Evolutionary conservation across 2,113 vertebrate species (phyloP).

Genomic region (Halichoerus grypus): DNA sequence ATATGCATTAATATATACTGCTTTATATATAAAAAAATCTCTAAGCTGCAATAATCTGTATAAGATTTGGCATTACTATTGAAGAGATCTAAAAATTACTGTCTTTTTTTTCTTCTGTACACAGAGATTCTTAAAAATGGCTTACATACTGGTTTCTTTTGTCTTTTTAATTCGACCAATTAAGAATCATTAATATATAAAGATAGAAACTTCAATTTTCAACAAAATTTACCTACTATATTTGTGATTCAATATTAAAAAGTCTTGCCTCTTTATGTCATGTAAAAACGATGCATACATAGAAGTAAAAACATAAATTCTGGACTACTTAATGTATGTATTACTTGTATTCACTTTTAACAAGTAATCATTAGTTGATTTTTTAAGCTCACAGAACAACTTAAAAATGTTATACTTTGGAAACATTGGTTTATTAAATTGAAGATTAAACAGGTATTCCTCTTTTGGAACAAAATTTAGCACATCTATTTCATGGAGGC

Average conservation of each 20-base stretch:
- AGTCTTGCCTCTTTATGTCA: neutral
- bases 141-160: neutral
- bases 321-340: neutral
- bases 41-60: neutral
- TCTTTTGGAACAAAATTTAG: neutral
- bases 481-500: neutral
- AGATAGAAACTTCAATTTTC: neutral
- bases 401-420: neutral
- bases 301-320: neutral
- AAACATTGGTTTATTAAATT: neutral
- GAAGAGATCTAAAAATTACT: neutral
- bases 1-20: neutral
- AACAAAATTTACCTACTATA: neutral
- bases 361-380: neutral
- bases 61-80: neutral
- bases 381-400: neutral
- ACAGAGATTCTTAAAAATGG: neutral
- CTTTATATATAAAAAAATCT: neutral
- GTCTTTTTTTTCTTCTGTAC: neutral
- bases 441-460: neutral
- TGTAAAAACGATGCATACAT: neutral
- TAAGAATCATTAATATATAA: neutral
- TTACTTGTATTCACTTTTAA: neutral
- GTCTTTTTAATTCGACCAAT: neutral
- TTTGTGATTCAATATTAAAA: neutral